phyloP scores from a whole-genome alignment of 2,113 vertebrate genomes.

The Antennarius striatus region DNA sequence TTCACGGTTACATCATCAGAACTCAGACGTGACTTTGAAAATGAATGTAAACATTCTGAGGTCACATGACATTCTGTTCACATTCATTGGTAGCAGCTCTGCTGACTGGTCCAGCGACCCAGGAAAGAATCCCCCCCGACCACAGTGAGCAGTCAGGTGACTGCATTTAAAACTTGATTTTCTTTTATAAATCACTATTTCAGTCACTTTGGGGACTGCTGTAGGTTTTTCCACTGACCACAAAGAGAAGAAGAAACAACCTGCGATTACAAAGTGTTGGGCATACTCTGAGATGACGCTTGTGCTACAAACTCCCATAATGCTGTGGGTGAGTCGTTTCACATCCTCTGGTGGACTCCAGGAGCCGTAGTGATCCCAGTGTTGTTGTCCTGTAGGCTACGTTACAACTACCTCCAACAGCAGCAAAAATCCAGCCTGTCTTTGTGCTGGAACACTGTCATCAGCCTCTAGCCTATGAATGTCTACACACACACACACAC shows the following conservation, averaged over 20 bases:
- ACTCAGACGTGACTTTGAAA: too few species aligned
- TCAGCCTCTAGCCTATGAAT: slow-evolving; percentile 74
- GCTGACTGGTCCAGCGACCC: too few species aligned
- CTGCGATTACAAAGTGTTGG: not conserved
- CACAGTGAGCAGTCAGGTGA: too few species aligned
- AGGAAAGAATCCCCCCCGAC: too few species aligned
- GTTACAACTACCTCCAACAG: slow-evolving; percentile 94
- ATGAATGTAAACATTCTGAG: too few species aligned
- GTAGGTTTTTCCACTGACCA: not conserved
- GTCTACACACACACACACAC: slow-evolving; percentile 47
- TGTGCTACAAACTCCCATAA: not conserved
- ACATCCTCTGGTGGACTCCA: slow-evolving; percentile 28
- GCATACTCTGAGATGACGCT: not conserved
- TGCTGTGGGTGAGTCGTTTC: slow-evolving; percentile 29
- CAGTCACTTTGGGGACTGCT: too few species aligned
- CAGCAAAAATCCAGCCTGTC: slow-evolving; percentile 75
- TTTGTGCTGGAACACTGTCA: slow-evolving; percentile 53
- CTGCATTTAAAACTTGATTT: too few species aligned
- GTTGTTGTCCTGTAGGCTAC: slow-evolving; percentile 37
- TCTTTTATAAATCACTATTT: too few species aligned
- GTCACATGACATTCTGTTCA: too few species aligned
- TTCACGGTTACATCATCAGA: too few species aligned
- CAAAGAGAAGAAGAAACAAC: not conserved
- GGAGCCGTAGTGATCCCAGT: slow-evolving; percentile 24
- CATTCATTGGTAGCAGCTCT: too few species aligned